Conservation (phyloP, 2,888 invertebrate species). For the Caradrina kadenii region DNA sequence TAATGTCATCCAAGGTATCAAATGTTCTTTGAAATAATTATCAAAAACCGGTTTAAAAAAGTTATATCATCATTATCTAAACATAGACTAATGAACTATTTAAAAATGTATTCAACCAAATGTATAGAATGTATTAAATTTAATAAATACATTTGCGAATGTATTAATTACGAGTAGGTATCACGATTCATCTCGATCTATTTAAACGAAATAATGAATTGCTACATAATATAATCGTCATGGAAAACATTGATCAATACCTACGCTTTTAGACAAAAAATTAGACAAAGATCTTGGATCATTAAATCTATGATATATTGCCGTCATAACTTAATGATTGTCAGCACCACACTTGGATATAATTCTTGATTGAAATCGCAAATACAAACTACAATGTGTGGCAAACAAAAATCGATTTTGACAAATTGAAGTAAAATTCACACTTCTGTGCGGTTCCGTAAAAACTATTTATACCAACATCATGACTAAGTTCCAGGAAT, state of each 20-base stretch:
- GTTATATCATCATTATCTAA: not conserved
- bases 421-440: constrained; percentile 33
- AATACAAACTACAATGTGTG: constrained; percentile 22
- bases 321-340: constrained; percentile 17
- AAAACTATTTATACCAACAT: constrained; percentile 14
- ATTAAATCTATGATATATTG: too few relatives aligned
- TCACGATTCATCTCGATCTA: constrained; percentile 14
- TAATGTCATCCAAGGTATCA: not conserved
- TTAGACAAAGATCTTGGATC: constrained; percentile 17
- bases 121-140: constrained; percentile 6
- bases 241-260: constrained; percentile 18
- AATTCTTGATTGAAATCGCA: constrained; percentile 15
- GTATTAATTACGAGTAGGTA: constrained; percentile 1
- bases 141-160: too few relatives aligned
- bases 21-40: not conserved
- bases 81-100: not conserved
- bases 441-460: constrained; percentile 34
- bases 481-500: constrained; percentile 27
- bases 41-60: constrained; percentile 1
- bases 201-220: constrained; percentile 13
- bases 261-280: constrained; percentile 21
- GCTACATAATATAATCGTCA: constrained; percentile 5
- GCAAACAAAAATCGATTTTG: constrained; percentile 26
- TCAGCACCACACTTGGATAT: constrained; percentile 6
- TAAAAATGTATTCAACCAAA: constrained; percentile 1